Percentiles rank a stretch among this genome's conserved stretches.
These are phyloP conservation scores for Gastrophysa polygoni DNA, from an alignment of 2,888 invertebrate genomes.

Conservation along the genomic window DNA sequence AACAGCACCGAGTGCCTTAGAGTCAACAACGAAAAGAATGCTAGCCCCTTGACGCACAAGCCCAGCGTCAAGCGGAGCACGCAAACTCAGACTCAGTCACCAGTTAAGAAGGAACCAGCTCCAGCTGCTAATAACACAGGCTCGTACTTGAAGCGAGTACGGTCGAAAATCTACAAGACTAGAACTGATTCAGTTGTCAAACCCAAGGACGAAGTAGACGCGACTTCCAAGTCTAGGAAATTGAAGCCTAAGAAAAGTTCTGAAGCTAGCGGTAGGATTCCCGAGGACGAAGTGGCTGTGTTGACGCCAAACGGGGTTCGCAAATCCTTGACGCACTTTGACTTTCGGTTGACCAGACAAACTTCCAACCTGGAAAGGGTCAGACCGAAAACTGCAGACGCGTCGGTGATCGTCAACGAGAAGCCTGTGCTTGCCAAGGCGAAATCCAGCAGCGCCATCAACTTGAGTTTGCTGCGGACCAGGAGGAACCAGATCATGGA, in stretches of 20 bases:
- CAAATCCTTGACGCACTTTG: slow-evolving; percentile 47
- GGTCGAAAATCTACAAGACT: slow-evolving; percentile 56
- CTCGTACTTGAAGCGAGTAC: slow-evolving; percentile 56
- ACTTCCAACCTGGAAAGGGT: slow-evolving; percentile 57
- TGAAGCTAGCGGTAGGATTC: slow-evolving; percentile 37
- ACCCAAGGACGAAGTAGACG: slow-evolving; percentile 46
- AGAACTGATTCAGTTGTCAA: slow-evolving; percentile 29
- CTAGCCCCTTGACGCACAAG: slow-evolving; percentile 28
- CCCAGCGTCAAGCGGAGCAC: slow-evolving; percentile 32
- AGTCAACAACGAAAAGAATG: slow-evolving; percentile 40
- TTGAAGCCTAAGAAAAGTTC: slow-evolving; percentile 37
- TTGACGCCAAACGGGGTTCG: slow-evolving; percentile 36
- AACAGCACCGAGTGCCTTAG: slow-evolving; percentile 50
- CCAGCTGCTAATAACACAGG: too few species aligned
- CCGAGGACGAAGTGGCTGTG: slow-evolving; percentile 43
- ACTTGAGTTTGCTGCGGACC: slow-evolving; percentile 54
- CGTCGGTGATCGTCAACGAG: too few species aligned
- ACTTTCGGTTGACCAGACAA: slow-evolving; percentile 54
- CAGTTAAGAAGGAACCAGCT: slow-evolving; percentile 28
- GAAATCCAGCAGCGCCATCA: slow-evolving; percentile 58
- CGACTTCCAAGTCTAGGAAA: slow-evolving; percentile 46
- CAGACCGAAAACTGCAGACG: slow-evolving; percentile 48
- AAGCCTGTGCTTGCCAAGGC: slow-evolving; percentile 55
- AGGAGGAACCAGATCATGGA: slow-evolving; percentile 52
- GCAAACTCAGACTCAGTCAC: slow-evolving; percentile 16